Conservation (phyloP, 2,888 invertebrate species). For the Epirrita christyi region DNA sequence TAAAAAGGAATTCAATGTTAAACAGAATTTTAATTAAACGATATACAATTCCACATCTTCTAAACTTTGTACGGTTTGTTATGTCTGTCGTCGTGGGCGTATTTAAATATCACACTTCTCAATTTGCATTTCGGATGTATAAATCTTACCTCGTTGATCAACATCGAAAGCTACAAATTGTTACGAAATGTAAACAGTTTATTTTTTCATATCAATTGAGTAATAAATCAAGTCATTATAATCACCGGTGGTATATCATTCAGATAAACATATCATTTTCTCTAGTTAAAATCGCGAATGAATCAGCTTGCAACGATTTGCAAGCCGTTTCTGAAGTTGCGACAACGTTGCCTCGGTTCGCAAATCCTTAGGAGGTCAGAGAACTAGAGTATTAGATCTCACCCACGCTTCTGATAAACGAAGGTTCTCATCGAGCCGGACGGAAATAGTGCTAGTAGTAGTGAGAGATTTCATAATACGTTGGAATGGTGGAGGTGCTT, state of each 20-base stretch:
- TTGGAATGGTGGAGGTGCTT: background rate
- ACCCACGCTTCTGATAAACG: constrained; percentile 56
- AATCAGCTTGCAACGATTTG: constrained; percentile 33
- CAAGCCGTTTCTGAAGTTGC: constrained; percentile 40
- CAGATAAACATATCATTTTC: constrained; percentile 11
- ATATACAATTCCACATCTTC: constrained; percentile 9
- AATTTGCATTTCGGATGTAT: constrained; percentile 40
- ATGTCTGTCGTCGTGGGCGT: constrained; percentile 38
- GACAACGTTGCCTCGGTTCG: constrained; percentile 49
- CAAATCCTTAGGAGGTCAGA: constrained; percentile 64
- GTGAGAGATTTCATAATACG: background rate
- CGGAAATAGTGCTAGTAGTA: constrained; percentile 70
- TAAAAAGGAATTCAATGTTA: constrained; percentile 14
- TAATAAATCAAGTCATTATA: constrained; percentile 5
- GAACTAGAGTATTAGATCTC: constrained; percentile 56
- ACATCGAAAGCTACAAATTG: constrained; percentile 20
- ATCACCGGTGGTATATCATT: constrained; percentile 6
- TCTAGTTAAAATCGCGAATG: constrained; percentile 32
- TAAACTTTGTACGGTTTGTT: constrained; percentile 14
- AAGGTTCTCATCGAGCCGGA: constrained; percentile 52
- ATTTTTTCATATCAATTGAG: constrained; percentile 6
- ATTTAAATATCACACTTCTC: constrained; percentile 53
- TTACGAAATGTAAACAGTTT: background rate
- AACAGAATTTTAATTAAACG: constrained; percentile 9
- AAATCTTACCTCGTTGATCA: constrained; percentile 35